Percentiles rank a stretch among this genome's conserved stretches.
phyloP scores from a whole-genome alignment of 2,797 vertebrate species.

The Artibeus lituratus region DNA sequence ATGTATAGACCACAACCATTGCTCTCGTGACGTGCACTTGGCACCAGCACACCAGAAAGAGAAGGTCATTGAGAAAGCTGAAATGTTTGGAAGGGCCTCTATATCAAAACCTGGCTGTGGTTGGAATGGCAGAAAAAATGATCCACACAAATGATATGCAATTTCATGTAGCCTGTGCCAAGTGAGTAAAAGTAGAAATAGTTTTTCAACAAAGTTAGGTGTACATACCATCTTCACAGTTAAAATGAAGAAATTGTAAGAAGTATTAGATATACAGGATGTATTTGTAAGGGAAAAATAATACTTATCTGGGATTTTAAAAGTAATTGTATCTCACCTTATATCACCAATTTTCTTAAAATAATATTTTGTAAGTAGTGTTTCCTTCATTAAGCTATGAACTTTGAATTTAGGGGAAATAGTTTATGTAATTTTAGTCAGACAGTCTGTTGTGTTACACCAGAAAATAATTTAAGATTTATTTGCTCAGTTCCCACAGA shows the following conservation, averaged over 20 bases:
- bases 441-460: background rate
- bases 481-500: background rate
- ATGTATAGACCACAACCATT: slow-evolving; percentile 52
- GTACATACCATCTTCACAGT: background rate
- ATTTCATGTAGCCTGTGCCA: background rate
- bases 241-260: background rate
- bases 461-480: background rate
- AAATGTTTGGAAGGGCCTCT: background rate
- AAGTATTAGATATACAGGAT: background rate
- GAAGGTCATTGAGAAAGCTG: background rate
- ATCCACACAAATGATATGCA: background rate
- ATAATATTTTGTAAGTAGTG: background rate
- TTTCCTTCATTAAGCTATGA: background rate
- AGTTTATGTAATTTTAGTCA: background rate
- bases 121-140: background rate
- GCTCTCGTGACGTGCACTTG: slow-evolving; percentile 55
- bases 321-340: background rate
- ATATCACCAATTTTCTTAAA: background rate
- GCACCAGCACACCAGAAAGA: background rate
- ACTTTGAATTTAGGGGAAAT: background rate
- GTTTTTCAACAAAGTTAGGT: background rate
- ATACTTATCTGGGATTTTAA: background rate
- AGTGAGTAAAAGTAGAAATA: background rate
- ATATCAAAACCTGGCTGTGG: background rate
- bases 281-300: background rate